Conservation (phyloP, 2,113 vertebrate genomes). For the Corvus hawaiiensis region DNA sequence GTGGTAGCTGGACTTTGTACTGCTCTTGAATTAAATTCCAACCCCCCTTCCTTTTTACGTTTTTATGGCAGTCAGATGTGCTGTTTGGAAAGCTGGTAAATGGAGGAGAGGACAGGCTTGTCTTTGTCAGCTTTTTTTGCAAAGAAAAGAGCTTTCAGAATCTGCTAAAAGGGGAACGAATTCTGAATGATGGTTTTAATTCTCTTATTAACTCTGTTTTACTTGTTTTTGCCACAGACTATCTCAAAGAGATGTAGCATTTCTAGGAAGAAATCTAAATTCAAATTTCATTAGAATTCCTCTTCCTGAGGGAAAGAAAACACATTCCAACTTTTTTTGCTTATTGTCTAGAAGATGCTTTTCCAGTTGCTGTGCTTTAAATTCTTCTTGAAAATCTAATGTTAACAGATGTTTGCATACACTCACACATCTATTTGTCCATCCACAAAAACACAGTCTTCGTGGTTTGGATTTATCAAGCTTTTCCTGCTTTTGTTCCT, state of each 20-base stretch:
- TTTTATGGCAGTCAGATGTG: conserved; percentile 66
- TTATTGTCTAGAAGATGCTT: conserved; percentile 9
- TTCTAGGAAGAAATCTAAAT: conserved; percentile 18
- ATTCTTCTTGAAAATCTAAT: conserved; percentile 6
- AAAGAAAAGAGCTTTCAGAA: conserved; percentile 58
- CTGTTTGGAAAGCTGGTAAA: conserved; percentile 65
- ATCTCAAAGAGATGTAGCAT: not conserved
- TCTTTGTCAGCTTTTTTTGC: conserved; percentile 66
- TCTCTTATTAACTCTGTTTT: conserved; percentile 11
- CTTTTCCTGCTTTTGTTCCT: conserved; percentile 17
- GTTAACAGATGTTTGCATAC: not conserved
- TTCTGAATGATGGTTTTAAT: not conserved
- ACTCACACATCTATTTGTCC: not conserved
- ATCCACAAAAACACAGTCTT: not conserved
- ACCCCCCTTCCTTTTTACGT: conserved; percentile 26
- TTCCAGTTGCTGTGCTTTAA: conserved; percentile 18
- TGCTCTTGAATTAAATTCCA: conserved; percentile 76
- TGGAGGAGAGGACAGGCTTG: conserved; percentile 43
- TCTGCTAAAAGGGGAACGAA: conserved; percentile 44
- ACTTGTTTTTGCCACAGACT: conserved; percentile 51
- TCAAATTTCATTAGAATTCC: conserved; percentile 30
- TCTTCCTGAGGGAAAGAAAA: conserved; percentile 7
- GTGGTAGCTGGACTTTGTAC: conserved; percentile 72
- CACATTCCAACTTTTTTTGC: not conserved
- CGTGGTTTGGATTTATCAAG: not conserved